These are phyloP conservation scores for Taenioides sp. DNA, from an alignment of 2,797 vertebrate genomes.

Conservation along the genomic window DNA sequence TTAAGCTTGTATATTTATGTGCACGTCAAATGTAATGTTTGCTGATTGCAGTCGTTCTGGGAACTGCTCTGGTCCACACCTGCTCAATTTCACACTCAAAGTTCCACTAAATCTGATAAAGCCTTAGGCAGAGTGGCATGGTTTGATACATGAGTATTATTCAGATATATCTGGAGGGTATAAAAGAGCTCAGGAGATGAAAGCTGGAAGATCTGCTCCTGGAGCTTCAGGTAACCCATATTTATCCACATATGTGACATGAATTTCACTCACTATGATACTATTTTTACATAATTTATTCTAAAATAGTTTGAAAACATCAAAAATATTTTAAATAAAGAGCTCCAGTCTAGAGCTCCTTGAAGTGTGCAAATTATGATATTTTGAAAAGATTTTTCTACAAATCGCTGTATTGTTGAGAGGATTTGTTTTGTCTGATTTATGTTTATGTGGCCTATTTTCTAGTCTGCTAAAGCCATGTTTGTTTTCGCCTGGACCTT, in stretches of 20 bases:
- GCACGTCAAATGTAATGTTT: background rate
- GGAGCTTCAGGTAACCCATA: constrained; percentile 37
- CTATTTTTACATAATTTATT: no score
- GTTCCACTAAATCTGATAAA: constrained; percentile 35
- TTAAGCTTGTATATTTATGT: no score
- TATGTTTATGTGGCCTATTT: background rate
- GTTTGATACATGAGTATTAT: background rate
- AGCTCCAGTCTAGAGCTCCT: no score
- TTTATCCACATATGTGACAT: background rate
- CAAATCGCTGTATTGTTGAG: no score
- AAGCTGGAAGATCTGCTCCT: constrained; percentile 3
- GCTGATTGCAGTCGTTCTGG: background rate
- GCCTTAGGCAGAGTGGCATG: background rate
- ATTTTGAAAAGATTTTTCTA: no score
- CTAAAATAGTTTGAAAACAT: no score
- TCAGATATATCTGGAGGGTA: background rate
- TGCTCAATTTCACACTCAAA: constrained; percentile 28
- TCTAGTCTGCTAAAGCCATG: constrained; percentile 49
- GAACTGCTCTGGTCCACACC: constrained; percentile 7
- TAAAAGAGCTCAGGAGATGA: background rate
- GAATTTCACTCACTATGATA: background rate
- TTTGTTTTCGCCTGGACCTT: constrained; percentile 56
- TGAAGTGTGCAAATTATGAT: no score
- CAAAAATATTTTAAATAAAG: no score
- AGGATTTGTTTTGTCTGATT: background rate